These are phyloP conservation scores for Marmota monax DNA, from an alignment of 2,113 vertebrate species.

Conservation along the genomic window DNA sequence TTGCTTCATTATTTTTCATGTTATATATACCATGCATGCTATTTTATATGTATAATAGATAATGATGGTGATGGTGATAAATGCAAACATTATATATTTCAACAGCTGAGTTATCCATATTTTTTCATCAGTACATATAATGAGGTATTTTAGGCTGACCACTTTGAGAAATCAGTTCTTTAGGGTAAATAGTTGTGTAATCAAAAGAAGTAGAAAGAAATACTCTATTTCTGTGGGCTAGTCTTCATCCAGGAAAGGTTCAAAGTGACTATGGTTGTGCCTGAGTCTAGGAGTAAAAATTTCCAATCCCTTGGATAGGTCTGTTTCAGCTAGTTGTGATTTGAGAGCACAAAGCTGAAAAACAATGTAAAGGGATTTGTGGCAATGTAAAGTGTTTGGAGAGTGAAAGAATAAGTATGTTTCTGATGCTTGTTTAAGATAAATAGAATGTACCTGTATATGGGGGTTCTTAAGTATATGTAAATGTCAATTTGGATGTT, in stretches of 20 bases:
- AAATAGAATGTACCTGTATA: not conserved
- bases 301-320: not conserved
- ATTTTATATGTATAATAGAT: not conserved
- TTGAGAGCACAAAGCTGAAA: not conserved
- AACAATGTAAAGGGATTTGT: not conserved
- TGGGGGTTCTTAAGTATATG: not conserved
- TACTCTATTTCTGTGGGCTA: not conserved
- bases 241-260: not conserved
- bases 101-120: not conserved
- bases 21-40: not conserved
- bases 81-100: not conserved
- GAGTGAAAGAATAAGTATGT: not conserved
- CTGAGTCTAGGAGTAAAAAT: constrained; percentile 3
- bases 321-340: constrained; percentile 5
- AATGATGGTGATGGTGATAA: not conserved
- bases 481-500: not conserved
- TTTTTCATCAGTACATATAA: not conserved
- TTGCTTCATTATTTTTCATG: not conserved
- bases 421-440: not conserved
- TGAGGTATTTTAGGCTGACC: not conserved
- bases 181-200: not conserved
- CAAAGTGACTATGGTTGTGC: not conserved
- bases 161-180: not conserved
- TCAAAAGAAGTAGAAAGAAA: not conserved
- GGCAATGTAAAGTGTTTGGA: not conserved